Percentiles rank a stretch among this genome's conserved stretches.
Conservation (phyloP, 2,113 vertebrate species). For the Ictalurus furcatus region DNA sequence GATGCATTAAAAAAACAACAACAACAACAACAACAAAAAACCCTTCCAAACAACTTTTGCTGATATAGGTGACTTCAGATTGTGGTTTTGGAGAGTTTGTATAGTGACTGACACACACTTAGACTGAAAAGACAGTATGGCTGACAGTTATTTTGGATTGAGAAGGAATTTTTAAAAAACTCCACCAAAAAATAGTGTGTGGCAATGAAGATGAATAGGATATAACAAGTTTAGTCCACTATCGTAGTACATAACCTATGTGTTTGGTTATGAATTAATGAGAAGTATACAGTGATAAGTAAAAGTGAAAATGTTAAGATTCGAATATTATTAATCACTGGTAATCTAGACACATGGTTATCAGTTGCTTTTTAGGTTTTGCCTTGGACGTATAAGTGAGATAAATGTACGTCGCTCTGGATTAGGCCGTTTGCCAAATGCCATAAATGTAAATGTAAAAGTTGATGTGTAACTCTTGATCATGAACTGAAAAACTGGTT, state of each 20-base stretch:
- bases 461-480: background rate
- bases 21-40: no score
- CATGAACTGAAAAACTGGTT: background rate
- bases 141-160: background rate
- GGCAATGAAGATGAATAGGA: background rate
- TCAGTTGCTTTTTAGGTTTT: background rate
- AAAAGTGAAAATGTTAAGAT: no score
- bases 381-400: background rate
- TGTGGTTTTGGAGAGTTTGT: background rate
- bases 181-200: background rate
- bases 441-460: no score
- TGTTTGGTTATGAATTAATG: no score
- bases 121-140: background rate
- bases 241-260: background rate
- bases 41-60: no score
- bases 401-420: no score
- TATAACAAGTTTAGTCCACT: background rate
- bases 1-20: no score
- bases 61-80: no score
- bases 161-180: background rate
- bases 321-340: no score
- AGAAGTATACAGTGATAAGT: no score
- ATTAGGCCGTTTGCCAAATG: no score
- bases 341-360: background rate
- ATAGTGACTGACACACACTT: background rate